These are phyloP conservation scores for Falco naumanni DNA, from an alignment of 2,797 vertebrate species.

Conservation along the genomic window DNA sequence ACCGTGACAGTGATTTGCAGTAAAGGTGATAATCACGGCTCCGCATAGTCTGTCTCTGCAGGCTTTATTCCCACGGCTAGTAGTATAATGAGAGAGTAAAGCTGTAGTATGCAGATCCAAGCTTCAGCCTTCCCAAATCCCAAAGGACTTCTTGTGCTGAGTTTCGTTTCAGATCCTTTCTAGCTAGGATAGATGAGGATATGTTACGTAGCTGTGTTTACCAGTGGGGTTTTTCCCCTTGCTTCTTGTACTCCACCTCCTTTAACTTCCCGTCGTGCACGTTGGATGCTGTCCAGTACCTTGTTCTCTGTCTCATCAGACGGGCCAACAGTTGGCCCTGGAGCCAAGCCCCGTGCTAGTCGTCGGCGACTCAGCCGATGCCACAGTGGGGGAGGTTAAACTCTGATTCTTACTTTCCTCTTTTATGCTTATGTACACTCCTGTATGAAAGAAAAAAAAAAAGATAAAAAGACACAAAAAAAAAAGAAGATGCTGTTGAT, in stretches of 20 bases:
- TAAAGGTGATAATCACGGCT: not conserved
- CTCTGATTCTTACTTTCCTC: slow-evolving; percentile 7
- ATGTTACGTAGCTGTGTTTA: not conserved
- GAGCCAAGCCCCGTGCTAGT: not conserved
- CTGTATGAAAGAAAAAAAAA: not conserved
- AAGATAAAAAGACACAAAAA: not conserved
- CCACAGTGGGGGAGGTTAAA: slow-evolving; percentile 29
- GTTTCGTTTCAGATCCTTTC: not conserved
- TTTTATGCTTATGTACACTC: not conserved
- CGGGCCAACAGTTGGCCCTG: not conserved
- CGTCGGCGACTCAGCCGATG: not conserved
- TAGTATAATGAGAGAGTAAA: not conserved
- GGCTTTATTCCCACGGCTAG: not conserved
- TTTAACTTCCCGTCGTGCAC: not conserved
- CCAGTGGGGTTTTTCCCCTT: not conserved
- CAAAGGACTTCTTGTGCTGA: not conserved
- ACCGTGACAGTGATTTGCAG: not conserved
- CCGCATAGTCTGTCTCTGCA: not conserved
- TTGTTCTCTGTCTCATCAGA: not conserved
- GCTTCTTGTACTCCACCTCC: not conserved
- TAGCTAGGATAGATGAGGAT: not conserved
- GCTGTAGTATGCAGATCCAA: not conserved
- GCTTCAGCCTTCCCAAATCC: not conserved
- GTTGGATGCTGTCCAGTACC: not conserved
- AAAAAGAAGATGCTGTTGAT: slow-evolving; percentile 12